Evolutionary conservation across 37 sponge, comb jelly and placozoan species (phyloP), one percentile per base, ranked within the genome.

Genomic region (Oscarella lobularis): DNA sequence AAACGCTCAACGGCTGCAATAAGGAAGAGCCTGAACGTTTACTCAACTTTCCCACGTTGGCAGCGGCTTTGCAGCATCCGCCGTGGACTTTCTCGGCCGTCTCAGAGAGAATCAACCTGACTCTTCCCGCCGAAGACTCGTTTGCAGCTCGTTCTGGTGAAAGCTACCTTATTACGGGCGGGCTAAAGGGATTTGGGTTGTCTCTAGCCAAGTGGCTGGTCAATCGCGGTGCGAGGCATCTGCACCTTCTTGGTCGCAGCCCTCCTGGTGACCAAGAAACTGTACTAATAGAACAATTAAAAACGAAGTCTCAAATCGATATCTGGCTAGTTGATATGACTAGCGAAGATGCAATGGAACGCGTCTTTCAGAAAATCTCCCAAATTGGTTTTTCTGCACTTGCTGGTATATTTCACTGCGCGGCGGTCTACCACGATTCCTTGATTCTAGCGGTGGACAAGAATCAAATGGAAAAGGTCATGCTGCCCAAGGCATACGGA

Each of bases 141-240:
- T n/a, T n/a, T n/a, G n/a, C n/a, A n/a, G n/a, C n/a, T n/a, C n/a
- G n/a, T n/a, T 48, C 20, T 27, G 60, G 9, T 20, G 75, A 74
- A 37, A 34, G 32, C 27, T 84, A 84, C 37, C 27, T 84, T 0
- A 76, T 84, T 6, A 84, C 85, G 0, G 85, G 85, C 1, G 85
- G 85, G 29, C 80, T 84, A 2, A 78, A 78, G 33, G 85, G 85
- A 60, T 84, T 84, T 69, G 85, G 85, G 2, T 72, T 84, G 33
- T 79, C 75, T 66, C 76, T 84, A 2, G 80, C 81, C 1, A 55
- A 73, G 29, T 84, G 80, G 85, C 41, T 84, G 31, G 85, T 41
- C 2, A 67, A 35, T 36, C 65, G 40, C 2, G 85, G 83, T 4
- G 77, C 67, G 1, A 68, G 34, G 67, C 32, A 67, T 33, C 66